Conservation (phyloP, 2,888 invertebrate species). For the Stramonita haemastoma region DNA sequence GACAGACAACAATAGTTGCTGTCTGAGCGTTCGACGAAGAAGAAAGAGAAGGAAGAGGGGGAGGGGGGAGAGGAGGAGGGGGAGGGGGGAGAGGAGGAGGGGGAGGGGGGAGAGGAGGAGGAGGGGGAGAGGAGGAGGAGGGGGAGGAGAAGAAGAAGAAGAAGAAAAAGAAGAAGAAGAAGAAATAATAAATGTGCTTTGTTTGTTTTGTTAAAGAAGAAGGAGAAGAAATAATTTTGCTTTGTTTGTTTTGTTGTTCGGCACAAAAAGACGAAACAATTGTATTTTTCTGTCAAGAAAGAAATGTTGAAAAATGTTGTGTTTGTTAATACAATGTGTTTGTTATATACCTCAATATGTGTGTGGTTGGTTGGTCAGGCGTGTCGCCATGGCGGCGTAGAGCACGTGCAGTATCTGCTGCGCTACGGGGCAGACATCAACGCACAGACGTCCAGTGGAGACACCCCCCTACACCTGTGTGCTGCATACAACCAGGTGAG, state of each 20-base stretch:
- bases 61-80: neutral
- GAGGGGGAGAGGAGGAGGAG: too few species aligned
- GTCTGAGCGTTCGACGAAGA: too few species aligned
- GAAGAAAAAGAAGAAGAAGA: too few species aligned
- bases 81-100: neutral
- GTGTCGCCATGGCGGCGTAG: constrained; percentile 95
- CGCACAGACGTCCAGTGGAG: constrained; percentile 96
- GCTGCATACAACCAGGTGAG: constrained; percentile 95
- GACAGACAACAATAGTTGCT: too few species aligned
- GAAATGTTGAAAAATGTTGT: too few species aligned
- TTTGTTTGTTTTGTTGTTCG: too few species aligned
- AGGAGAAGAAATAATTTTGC: too few species aligned
- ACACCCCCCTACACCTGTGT: constrained; percentile 98
- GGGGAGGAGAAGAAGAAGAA: too few species aligned
- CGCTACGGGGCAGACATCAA: constrained; percentile 99
- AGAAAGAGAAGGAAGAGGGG: neutral
- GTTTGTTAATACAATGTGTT: neutral
- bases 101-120: neutral
- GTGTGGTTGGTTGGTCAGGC: constrained; percentile 82
- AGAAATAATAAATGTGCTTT: too few species aligned
- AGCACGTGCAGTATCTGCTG: constrained; percentile 97
- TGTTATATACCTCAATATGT: neutral
- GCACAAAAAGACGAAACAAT: too few species aligned
- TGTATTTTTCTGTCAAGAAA: too few species aligned
- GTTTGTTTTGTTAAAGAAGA: too few species aligned